Evolutionary conservation across 92 coral and sea anemone species (phyloP), one percentile per base, ranked within the genome.

Genomic region (Epizoanthus scotinus): DNA sequence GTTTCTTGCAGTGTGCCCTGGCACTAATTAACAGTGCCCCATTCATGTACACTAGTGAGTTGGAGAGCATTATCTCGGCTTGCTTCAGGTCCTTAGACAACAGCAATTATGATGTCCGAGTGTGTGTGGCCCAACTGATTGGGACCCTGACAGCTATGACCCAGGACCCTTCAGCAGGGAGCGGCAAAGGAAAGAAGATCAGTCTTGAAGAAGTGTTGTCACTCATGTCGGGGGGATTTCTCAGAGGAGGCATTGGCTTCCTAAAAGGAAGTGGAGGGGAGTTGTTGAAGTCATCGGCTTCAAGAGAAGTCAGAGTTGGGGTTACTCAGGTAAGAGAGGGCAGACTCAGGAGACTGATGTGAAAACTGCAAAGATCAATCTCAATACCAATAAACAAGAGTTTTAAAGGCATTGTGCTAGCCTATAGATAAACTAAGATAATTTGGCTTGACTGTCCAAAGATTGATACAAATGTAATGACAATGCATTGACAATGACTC

Each of bases 241-340:
- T 95, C 12, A 89, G 99, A 28, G 99, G 99, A 49, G 98, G 99
- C 28, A 91, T 91, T 88, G 99, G 99, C n/a, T 95, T 95, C 84
- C 81, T 94, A 47, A 94, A 94, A 64, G 95, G 94, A 3, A 87
- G 98, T 57, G 93, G 98, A 28, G 99, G 99, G 6, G 99, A 95
- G 63, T 79, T 95, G 54, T 87, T 95, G 21, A 95, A 95, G 89
- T 89, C 94, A 20, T 67, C 91, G 27, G 93, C 97, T 17, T 85
- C 99, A 17, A 91, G 97, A 54, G 99, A 95, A 85, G 96, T 95
- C 58, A 80, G 99, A 81, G 99, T 95, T 71, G 99, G 99, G 9
- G 99, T 95, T 22, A 95, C 99, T 15, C 99, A 95, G 94, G 99
- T 95, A 85, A 28, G 84, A 6, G 5, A 0, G 6, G 40, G 40